phyloP scores from a whole-genome alignment of 2,113 vertebrate genomes.

The Malurus alboscapulatus region DNA sequence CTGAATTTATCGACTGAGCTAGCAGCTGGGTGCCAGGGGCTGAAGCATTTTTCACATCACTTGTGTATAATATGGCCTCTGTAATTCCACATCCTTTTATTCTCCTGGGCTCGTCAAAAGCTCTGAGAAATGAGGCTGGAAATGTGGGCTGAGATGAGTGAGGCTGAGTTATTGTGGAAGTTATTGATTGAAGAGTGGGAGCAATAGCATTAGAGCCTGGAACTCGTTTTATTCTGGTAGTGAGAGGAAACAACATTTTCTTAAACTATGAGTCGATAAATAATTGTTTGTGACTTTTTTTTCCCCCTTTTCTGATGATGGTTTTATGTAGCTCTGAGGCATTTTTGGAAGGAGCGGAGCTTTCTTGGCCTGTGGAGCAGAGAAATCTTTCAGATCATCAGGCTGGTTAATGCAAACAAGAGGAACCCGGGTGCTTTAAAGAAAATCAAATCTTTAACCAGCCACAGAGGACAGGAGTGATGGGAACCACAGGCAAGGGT shows the following conservation, averaged over 20 bases:
- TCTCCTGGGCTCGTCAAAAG: background rate
- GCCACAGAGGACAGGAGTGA: background rate
- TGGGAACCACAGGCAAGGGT: background rate
- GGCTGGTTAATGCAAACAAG: background rate
- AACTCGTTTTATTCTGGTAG: background rate
- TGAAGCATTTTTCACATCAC: background rate
- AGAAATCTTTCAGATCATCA: background rate
- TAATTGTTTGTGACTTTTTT: background rate
- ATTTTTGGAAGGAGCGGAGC: background rate
- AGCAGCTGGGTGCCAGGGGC: background rate
- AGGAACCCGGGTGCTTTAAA: background rate
- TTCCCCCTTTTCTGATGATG: background rate
- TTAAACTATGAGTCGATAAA: background rate
- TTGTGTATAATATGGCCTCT: rapidly evolving
- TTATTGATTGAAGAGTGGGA: constrained; percentile 33
- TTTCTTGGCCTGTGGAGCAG: background rate
- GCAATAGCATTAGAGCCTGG: background rate
- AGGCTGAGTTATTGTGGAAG: background rate
- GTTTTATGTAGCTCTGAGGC: background rate
- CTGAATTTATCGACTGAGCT: rapidly evolving
- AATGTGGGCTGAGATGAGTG: background rate
- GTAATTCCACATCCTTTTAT: background rate
- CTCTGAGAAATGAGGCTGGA: background rate
- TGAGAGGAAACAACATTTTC: constrained; percentile 15
- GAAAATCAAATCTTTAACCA: background rate